phyloP scores from a whole-genome alignment of 2,113 vertebrate genomes.

The Syngnathoides biaculeatus region DNA sequence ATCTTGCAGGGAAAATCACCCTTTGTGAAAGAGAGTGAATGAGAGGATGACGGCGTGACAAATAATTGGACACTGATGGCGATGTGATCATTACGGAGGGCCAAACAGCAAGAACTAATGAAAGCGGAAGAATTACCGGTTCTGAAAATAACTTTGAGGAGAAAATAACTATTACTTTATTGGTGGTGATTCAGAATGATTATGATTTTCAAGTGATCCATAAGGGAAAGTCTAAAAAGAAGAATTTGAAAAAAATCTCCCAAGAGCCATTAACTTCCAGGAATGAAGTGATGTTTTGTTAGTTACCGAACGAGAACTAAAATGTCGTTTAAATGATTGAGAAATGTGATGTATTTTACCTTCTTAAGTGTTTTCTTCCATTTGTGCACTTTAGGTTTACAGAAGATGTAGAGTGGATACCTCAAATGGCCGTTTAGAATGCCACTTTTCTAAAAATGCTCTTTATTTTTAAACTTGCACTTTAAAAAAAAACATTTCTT shows the following conservation, averaged over 20 bases:
- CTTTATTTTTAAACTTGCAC: not conserved
- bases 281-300: not conserved
- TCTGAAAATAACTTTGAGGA: slow-evolving; percentile 1
- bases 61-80: slow-evolving; percentile 49
- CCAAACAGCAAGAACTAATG: slow-evolving; percentile 9
- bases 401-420: slow-evolving; percentile 10
- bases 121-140: not conserved
- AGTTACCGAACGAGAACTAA: too few relatives aligned
- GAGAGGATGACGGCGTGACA: slow-evolving; percentile 34
- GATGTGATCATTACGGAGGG: slow-evolving; percentile 35
- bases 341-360: slow-evolving; percentile 12
- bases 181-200: not conserved
- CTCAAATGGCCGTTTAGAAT: not conserved
- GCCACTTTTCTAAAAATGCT: not conserved
- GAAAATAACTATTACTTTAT: not conserved
- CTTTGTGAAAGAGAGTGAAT: slow-evolving; percentile 29
- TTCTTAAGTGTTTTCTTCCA: not conserved
- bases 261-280: not conserved
- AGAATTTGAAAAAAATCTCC: not conserved
- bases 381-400: slow-evolving; percentile 10
- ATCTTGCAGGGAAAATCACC: slow-evolving; percentile 25
- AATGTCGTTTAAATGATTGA: too few relatives aligned
- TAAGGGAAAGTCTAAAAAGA: not conserved
- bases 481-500: not conserved
- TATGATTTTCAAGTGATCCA: not conserved